These are phyloP conservation scores for Heterocephalus glaber DNA, from an alignment of 2,113 vertebrate species.

Conservation along the genomic window DNA sequence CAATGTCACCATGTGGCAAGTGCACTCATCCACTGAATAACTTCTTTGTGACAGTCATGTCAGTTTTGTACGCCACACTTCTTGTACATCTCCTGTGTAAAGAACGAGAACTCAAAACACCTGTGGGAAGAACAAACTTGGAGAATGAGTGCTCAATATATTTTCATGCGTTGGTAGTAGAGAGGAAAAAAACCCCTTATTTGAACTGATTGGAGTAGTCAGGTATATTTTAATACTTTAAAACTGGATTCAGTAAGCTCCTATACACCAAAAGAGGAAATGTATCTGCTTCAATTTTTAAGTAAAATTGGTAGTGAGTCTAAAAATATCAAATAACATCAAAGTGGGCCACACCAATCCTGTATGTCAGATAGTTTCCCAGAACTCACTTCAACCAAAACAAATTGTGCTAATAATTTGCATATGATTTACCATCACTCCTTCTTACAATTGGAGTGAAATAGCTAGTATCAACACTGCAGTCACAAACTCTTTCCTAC, in stretches of 20 bases:
- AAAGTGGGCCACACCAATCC: not conserved
- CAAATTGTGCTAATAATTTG: conserved; percentile 20
- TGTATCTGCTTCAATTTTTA: not conserved
- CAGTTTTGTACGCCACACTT: not conserved
- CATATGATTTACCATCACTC: not conserved
- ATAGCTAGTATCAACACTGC: not conserved
- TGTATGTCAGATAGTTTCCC: conserved; percentile 8
- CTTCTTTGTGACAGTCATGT: not conserved
- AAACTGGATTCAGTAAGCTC: conserved; percentile 10
- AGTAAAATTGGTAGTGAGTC: conserved; percentile 2
- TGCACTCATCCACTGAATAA: not conserved
- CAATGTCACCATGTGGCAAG: not conserved
- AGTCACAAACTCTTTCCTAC: not conserved
- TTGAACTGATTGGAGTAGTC: not conserved
- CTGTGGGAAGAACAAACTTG: not conserved
- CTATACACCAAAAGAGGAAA: not conserved
- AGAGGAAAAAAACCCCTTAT: not conserved
- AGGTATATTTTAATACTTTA: conserved; percentile 18
- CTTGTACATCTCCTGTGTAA: not conserved
- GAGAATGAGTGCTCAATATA: not conserved
- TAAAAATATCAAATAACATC: conserved; percentile 10
- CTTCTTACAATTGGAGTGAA: not conserved
- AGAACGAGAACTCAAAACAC: conserved; percentile 13
- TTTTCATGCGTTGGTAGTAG: not conserved
- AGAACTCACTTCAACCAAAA: not conserved